These are phyloP conservation scores for Molossus molossus DNA, from an alignment of 2,797 vertebrate genomes.

Conservation along the genomic window DNA sequence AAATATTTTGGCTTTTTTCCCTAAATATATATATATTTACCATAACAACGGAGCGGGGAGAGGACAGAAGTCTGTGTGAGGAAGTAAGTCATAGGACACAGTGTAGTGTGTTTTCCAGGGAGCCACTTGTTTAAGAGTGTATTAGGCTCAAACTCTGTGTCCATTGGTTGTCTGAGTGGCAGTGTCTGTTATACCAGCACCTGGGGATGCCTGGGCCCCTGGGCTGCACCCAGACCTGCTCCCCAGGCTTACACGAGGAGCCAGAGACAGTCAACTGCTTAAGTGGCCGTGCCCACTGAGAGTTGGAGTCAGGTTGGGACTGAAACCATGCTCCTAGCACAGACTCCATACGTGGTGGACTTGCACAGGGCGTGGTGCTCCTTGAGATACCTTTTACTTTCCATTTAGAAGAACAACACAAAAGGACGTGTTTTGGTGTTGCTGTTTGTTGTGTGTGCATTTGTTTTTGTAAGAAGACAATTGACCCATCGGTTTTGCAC, in stretches of 20 bases:
- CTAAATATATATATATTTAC: neutral
- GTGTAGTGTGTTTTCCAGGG: neutral
- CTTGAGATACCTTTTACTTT: neutral
- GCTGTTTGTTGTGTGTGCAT: neutral
- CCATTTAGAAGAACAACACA: neutral
- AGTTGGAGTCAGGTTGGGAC: neutral
- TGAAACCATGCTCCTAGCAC: neutral
- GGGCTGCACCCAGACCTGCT: constrained; percentile 1
- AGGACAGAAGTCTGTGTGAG: neutral
- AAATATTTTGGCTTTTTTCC: neutral
- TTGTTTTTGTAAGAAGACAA: constrained; percentile 7
- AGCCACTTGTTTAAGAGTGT: neutral
- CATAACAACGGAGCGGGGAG: neutral
- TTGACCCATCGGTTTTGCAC: neutral
- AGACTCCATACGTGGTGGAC: neutral
- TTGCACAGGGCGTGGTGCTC: neutral
- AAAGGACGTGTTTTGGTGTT: neutral
- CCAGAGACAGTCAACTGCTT: constrained; percentile 32
- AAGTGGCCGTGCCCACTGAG: constrained; percentile 22
- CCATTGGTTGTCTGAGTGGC: neutral
- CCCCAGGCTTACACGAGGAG: neutral
- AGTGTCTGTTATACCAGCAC: neutral
- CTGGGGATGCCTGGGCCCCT: neutral
- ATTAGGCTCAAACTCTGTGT: neutral
- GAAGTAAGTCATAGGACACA: neutral